phyloP scores from a whole-genome alignment of 2,797 vertebrate genomes.

The Macrochelys suwanniensis region DNA sequence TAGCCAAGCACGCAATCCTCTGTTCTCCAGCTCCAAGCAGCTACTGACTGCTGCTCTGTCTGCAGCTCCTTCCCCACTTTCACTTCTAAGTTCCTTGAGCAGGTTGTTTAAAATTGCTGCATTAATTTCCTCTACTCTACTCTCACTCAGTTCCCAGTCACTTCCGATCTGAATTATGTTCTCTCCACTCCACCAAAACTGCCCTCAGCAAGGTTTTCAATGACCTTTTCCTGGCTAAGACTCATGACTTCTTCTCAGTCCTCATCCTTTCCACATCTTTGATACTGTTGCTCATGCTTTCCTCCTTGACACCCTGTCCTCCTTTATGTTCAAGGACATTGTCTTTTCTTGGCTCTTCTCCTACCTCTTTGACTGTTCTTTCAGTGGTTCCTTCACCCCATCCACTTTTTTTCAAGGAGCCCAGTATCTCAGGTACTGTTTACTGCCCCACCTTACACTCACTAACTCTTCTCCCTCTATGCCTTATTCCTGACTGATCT shows the following conservation, averaged over 20 bases:
- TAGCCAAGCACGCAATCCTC: too few relatives aligned
- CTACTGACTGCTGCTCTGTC: too few relatives aligned
- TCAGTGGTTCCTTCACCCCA: neutral
- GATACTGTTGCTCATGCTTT: neutral
- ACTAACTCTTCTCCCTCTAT: neutral
- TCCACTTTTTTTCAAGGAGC: neutral
- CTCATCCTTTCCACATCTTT: neutral
- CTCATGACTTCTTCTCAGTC: neutral
- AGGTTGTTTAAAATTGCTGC: neutral
- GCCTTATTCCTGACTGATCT: neutral
- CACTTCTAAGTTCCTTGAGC: neutral
- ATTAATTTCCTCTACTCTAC: neutral
- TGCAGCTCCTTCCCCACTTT: neutral
- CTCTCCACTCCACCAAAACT: constrained; percentile 7
- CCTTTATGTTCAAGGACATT: neutral
- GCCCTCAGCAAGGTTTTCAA: neutral
- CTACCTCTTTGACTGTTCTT: neutral
- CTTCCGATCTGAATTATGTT: neutral
- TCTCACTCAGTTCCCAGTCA: neutral
- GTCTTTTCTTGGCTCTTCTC: neutral
- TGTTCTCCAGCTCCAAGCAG: too few relatives aligned
- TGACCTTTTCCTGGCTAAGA: neutral
- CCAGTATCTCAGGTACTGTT: neutral
- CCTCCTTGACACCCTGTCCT: neutral
- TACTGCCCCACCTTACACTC: neutral